These are phyloP conservation scores for Ligdia adustata DNA, from an alignment of 2,888 invertebrate genomes.

Conservation along the genomic window DNA sequence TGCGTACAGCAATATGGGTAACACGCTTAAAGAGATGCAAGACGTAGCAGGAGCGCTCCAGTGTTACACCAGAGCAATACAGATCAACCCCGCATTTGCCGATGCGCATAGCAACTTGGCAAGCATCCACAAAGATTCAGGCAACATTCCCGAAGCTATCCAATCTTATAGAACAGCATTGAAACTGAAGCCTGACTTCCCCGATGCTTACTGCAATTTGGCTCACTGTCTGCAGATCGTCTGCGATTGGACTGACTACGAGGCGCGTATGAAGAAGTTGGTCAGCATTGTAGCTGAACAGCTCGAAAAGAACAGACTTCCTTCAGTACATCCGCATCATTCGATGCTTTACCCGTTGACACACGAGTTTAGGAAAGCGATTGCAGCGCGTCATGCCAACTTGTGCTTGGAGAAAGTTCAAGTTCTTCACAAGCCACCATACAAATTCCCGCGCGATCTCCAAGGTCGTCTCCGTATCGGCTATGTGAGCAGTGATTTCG, in stretches of 20 bases:
- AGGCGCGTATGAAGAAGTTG: constrained; percentile 97
- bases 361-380: constrained; percentile 97
- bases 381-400: constrained; percentile 98
- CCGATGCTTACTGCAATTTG: constrained; percentile 99
- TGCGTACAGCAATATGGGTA: constrained; percentile 99
- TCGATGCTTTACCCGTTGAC: constrained; percentile 99
- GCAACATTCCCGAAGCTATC: constrained; percentile 99
- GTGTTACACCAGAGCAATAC: constrained; percentile 99
- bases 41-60: constrained; percentile 98
- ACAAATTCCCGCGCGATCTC: constrained; percentile 90
- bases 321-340: constrained; percentile 99
- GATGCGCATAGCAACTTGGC: constrained; percentile 99
- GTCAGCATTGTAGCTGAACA: constrained; percentile 99
- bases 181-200: constrained; percentile 99
- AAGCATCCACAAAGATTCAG: constrained; percentile 99
- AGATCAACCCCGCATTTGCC: constrained; percentile 99
- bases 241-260: constrained; percentile 99
- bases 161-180: constrained; percentile 98
- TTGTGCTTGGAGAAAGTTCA: constrained; percentile 98
- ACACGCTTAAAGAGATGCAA: constrained; percentile 99
- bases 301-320: constrained; percentile 97
- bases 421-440: constrained; percentile 95
- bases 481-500: constrained; percentile 99
- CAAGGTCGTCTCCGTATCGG: constrained; percentile 93
- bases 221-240: constrained; percentile 99